Percentiles rank a stretch among this genome's conserved stretches.
Conservation (phyloP, 1,140 invertebrate genomes). For the Eufriesea mexicana region DNA sequence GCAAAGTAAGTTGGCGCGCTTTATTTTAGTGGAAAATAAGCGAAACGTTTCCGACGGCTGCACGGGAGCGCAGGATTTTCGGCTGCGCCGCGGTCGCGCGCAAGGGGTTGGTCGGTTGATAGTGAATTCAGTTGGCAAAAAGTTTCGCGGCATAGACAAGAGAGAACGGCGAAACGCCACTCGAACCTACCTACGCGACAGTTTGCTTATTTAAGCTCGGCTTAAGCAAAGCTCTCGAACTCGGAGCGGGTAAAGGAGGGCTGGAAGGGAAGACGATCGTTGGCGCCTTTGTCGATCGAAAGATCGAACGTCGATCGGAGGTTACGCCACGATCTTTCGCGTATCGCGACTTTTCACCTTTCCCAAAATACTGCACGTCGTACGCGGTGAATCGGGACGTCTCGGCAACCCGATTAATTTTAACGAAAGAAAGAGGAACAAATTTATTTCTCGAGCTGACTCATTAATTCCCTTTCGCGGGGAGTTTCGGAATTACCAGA, state of each 20-base stretch:
- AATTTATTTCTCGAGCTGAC: neutral
- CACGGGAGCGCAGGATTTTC: no score
- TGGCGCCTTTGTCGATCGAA: constrained; percentile 42
- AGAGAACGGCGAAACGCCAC: constrained; percentile 47
- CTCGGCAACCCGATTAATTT: no score
- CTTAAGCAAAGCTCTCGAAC: constrained; percentile 68
- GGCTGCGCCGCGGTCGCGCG: no score
- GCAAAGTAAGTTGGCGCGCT: constrained; percentile 32
- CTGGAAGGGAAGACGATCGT: constrained; percentile 15
- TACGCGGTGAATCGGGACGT: no score
- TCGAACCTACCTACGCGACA: constrained; percentile 58
- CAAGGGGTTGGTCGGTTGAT: neutral
- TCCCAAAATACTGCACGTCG: no score
- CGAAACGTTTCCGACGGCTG: constrained; percentile 16
- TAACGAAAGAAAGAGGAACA: no score
- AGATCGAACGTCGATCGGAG: constrained; percentile 57
- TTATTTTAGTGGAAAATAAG: constrained; percentile 38
- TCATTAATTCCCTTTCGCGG: constrained; percentile 11
- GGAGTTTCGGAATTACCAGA: neutral
- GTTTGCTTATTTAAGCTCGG: constrained; percentile 72
- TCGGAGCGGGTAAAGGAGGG: constrained; percentile 33
- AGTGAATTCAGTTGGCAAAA: constrained; percentile 49
- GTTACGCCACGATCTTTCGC: no score
- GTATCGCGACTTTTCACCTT: no score
- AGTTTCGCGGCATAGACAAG: constrained; percentile 51